Evolutionary conservation across 2,888 invertebrate genomes (phyloP), one percentile per base, ranked within the genome.

Genomic region (Agonopterix arenella): DNA sequence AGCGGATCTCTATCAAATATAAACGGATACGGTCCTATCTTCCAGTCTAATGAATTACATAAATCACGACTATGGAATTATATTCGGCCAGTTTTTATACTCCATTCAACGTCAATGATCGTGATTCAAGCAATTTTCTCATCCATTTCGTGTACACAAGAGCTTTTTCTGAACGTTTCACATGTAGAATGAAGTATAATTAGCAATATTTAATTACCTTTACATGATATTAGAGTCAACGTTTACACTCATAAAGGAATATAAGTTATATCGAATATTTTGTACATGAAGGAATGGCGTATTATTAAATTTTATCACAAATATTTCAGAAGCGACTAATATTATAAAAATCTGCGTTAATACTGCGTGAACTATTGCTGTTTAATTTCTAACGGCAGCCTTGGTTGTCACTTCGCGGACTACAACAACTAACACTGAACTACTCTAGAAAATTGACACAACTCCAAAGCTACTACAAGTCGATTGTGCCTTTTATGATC

Each of bases 351-450:
- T 13, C 43, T 11, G 43, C 11, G 13, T n/a, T 13, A 43, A 43
- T 43, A 43, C 43, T 45, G 11, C 38, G 45, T 46, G 46, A 41
- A 47, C 46, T 46, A 45, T 46, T 49, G 56, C 60, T 73, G 69
- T 60, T 60, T 58, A 64, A 70, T 58, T 63, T 65, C 71, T 70
- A 72, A 68, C 65, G 66, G 69, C 78, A 78, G 79, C 80, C 80
- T 80, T 76, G 68, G 66, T 73, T 73, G 68, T 68, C 59, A 66
- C 64, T 67, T 68, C 59, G 66, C 64, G 67, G 69, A 62, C 63
- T 62, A 64, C 64, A 64, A 65, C 55, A 62, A 61, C 68, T 68
- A 68, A 73, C 66, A 76, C 63, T 54, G 60, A 67, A 56, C 57
- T 66, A 44, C 55, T 65, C 57, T 50, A 62, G 51, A 10, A 48